Conservation (phyloP, 2,113 vertebrate genomes). For the Halcyon malimbica region DNA sequence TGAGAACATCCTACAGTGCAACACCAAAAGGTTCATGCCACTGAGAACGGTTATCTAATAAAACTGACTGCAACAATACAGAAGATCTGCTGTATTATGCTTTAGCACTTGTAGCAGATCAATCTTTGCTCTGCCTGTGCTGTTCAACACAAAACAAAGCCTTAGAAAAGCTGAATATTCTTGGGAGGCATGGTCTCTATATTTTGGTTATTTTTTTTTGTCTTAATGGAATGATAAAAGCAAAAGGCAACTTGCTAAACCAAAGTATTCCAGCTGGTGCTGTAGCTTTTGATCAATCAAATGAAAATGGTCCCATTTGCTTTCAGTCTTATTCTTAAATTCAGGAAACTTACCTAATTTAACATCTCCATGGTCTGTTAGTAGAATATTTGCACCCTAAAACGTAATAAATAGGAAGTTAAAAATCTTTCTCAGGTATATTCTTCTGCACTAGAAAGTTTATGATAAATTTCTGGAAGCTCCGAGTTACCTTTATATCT, state of each 20-base stretch:
- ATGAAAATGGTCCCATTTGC: neutral
- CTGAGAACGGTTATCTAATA: neutral
- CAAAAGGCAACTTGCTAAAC: neutral
- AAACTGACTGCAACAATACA: neutral
- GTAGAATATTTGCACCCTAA: conserved; percentile 96
- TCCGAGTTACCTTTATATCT: conserved; percentile 92
- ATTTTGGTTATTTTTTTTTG: neutral
- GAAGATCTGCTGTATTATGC: neutral
- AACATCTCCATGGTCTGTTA: conserved; percentile 94
- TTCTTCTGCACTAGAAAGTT: neutral
- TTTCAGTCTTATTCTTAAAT: neutral
- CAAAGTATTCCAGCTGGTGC: neutral
- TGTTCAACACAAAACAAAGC: neutral
- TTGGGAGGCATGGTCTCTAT: neutral
- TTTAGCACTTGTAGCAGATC: neutral
- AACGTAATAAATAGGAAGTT: neutral
- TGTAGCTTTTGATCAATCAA: neutral
- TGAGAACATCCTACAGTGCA: neutral
- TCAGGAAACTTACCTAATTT: conserved; percentile 88
- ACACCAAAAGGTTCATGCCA: neutral
- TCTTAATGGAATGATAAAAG: neutral
- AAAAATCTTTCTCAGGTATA: neutral
- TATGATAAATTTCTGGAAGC: neutral
- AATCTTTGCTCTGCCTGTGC: neutral
- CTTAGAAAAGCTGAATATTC: neutral